These are phyloP conservation scores for Octopus bimaculoides DNA, from an alignment of 1,140 invertebrate genomes.

Conservation along the genomic window DNA sequence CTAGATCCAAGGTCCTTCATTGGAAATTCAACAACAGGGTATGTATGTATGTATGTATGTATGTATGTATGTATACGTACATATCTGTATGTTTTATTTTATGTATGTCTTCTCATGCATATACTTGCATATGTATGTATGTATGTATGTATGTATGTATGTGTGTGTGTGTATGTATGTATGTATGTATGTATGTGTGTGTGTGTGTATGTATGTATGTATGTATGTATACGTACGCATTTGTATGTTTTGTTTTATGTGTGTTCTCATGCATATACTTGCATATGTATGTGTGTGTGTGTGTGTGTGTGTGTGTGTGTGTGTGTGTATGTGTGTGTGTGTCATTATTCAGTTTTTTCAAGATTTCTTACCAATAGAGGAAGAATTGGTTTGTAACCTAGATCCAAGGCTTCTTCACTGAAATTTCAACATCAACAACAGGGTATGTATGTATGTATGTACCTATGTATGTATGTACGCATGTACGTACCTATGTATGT, in stretches of 20 bases:
- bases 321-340: conserved; percentile 13
- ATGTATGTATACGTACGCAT: conserved; percentile 29
- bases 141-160: conserved; percentile 34
- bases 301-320: conserved; percentile 19
- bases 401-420: no score
- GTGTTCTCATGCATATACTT: no score
- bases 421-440: no score
- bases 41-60: conserved; percentile 30
- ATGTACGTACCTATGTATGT: no score
- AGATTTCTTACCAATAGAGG: no score
- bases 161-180: conserved; percentile 33
- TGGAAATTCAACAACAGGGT: no score
- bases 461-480: no score
- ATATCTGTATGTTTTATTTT: not conserved
- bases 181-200: conserved; percentile 34
- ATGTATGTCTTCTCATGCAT: conserved; percentile 16
- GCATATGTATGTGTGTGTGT: no score
- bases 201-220: conserved; percentile 31
- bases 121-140: conserved; percentile 28
- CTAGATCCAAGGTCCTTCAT: no score
- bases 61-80: conserved; percentile 23
- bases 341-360: not conserved
- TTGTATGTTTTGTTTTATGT: no score
- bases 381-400: no score
- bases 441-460: no score